phyloP scores from a whole-genome alignment of 2,113 vertebrate species.

The Ceyx cyanopectus region DNA sequence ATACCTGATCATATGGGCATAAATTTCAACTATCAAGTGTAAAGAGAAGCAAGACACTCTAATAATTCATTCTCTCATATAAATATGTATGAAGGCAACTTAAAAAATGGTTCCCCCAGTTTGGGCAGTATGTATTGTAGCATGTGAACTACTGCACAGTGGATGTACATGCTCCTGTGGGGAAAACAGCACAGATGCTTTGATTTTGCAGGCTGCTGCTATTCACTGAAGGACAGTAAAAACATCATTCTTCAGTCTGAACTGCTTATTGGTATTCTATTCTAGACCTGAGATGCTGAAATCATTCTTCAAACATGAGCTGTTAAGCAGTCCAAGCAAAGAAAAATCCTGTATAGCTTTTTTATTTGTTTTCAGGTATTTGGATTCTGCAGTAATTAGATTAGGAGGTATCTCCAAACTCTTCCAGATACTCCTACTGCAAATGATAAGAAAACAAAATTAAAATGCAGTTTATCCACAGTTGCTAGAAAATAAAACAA shows the following conservation, averaged over 20 bases:
- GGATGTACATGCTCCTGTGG: neutral
- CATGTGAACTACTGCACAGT: neutral
- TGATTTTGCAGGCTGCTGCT: constrained; percentile 18
- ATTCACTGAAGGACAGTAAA: neutral
- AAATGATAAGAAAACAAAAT: neutral
- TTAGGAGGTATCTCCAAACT: neutral
- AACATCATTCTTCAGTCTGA: neutral
- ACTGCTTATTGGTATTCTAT: constrained; percentile 9
- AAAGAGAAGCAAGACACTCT: constrained; percentile 13
- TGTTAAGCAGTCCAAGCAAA: constrained; percentile 7
- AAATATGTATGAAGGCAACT: constrained; percentile 45
- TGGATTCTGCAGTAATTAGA: constrained; percentile 2
- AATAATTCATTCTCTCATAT: constrained; percentile 32
- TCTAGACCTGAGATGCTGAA: neutral
- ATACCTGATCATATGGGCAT: constrained; percentile 34
- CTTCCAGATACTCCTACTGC: neutral
- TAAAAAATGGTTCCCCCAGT: neutral
- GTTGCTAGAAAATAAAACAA: neutral
- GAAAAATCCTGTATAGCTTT: neutral
- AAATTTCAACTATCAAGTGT: constrained; percentile 39
- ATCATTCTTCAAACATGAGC: neutral
- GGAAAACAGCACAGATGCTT: neutral
- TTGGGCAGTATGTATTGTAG: constrained; percentile 10
- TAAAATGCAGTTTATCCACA: neutral
- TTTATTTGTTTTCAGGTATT: neutral